Conservation (phyloP, 2,113 vertebrate species). For the Eulacestoma nigropectus region DNA sequence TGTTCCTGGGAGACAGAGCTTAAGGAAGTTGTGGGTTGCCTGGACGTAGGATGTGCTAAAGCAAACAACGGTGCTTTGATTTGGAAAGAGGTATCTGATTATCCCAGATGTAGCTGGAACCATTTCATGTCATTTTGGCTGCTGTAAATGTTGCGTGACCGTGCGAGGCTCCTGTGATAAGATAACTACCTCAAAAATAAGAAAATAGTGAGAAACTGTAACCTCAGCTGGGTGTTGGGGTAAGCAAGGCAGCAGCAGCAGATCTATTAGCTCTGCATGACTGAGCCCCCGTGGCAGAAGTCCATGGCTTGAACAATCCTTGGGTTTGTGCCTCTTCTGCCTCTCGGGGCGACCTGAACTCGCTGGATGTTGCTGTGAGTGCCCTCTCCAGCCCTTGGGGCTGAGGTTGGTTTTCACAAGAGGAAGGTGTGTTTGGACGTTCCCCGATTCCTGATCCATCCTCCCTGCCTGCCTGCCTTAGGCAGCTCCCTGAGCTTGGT, state of each 20-base stretch:
- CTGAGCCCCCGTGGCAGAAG: not conserved
- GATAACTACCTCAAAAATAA: not conserved
- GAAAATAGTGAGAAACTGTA: constrained; percentile 26
- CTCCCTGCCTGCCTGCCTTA: not conserved
- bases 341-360: not conserved
- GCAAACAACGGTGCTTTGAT: constrained; percentile 55
- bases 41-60: not conserved
- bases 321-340: not conserved
- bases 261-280: constrained; percentile 68
- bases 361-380: not conserved
- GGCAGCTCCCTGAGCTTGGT: not conserved
- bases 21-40: not conserved
- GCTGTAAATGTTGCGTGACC: constrained; percentile 76
- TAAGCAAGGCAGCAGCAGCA: constrained; percentile 37
- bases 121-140: constrained; percentile 10
- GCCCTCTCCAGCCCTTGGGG: not conserved
- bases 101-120: constrained; percentile 35
- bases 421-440: constrained; percentile 24
- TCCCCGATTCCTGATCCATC: not conserved
- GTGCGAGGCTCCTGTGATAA: not conserved
- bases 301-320: constrained; percentile 6
- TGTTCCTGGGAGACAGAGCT: not conserved
- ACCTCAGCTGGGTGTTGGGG: constrained; percentile 39
- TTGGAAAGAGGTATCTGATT: constrained; percentile 13
- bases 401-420: not conserved